These are phyloP conservation scores for Tethya wilhelma DNA, from an alignment of 37 sponge, comb jelly and placozoan genomes.

Conservation along the genomic window DNA sequence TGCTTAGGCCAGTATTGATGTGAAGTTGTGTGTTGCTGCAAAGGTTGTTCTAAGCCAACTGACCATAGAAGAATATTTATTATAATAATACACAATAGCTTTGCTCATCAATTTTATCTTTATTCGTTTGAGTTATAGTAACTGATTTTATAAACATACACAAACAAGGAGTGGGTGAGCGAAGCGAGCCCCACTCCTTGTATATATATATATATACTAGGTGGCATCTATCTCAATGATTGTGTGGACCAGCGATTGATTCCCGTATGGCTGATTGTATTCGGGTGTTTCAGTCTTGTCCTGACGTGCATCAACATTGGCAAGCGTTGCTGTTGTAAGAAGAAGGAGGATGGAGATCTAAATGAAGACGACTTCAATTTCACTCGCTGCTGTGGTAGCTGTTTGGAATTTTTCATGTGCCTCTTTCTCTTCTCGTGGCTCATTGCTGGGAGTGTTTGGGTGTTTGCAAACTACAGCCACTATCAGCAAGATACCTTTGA, in stretches of 20 bases:
- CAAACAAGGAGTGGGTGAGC: too few species aligned
- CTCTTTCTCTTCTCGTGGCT: constrained; percentile 69
- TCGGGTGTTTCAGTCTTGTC: constrained; percentile 48
- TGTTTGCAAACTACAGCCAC: too few species aligned
- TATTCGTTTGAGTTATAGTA: too few species aligned
- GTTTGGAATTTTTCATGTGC: constrained; percentile 37
- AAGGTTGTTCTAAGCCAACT: too few species aligned
- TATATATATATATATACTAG: too few species aligned
- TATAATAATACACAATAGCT: too few species aligned
- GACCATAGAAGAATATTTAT: too few species aligned
- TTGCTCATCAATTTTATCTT: too few species aligned
- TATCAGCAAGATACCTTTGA: neutral
- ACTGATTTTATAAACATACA: too few species aligned
- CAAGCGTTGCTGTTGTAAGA: constrained; percentile 9
- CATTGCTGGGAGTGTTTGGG: constrained; percentile 73
- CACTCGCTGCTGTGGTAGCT: constrained; percentile 27
- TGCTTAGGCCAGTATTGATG: too few species aligned
- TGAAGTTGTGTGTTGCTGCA: too few species aligned
- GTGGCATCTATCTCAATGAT: constrained; percentile 37
- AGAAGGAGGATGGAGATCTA: neutral
- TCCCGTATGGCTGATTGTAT: constrained; percentile 74
- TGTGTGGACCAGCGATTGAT: constrained; percentile 28
- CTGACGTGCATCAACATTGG: constrained; percentile 34
- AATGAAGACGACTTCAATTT: neutral
- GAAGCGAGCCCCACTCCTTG: too few species aligned